Conservation (phyloP, 2,888 invertebrate genomes). For the Agapostemon virescens region DNA sequence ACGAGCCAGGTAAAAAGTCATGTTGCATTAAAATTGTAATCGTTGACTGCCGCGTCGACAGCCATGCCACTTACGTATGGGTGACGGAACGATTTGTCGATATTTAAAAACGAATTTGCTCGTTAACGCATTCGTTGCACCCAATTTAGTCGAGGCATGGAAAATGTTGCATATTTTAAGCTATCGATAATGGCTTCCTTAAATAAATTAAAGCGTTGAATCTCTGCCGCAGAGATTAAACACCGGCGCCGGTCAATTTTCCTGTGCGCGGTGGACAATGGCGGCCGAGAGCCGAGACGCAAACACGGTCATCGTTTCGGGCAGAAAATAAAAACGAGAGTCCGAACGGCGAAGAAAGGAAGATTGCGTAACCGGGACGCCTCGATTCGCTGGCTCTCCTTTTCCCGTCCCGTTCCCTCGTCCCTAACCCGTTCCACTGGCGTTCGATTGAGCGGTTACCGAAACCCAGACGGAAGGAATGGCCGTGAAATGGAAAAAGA, state of each 20-base stretch:
- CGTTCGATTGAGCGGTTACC: slow-evolving; percentile 46
- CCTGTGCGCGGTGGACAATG: neutral
- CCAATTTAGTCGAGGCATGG: no score
- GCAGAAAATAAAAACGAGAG: slow-evolving; percentile 18
- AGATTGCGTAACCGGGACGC: slow-evolving; percentile 36
- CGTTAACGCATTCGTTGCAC: no score
- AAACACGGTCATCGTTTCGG: neutral
- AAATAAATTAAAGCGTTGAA: no score
- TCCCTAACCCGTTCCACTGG: neutral
- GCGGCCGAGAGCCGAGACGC: neutral
- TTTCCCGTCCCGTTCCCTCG: slow-evolving; percentile 16
- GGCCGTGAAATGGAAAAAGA: slow-evolving; percentile 41
- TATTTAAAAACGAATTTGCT: no score
- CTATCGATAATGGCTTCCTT: no score
- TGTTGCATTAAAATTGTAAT: no score
- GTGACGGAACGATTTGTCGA: no score
- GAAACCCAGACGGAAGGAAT: slow-evolving; percentile 46
- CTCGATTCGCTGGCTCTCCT: slow-evolving; percentile 23
- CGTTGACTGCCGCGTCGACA: no score
- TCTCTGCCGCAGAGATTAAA: neutral
- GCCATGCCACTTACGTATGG: no score
- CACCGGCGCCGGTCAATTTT: neutral
- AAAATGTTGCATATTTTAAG: no score
- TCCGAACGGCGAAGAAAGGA: neutral
- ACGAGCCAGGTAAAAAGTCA: no score